Base-by-base conservation (phyloP, 23 tunicate species). In the Aplidium turbinatum region DNA sequence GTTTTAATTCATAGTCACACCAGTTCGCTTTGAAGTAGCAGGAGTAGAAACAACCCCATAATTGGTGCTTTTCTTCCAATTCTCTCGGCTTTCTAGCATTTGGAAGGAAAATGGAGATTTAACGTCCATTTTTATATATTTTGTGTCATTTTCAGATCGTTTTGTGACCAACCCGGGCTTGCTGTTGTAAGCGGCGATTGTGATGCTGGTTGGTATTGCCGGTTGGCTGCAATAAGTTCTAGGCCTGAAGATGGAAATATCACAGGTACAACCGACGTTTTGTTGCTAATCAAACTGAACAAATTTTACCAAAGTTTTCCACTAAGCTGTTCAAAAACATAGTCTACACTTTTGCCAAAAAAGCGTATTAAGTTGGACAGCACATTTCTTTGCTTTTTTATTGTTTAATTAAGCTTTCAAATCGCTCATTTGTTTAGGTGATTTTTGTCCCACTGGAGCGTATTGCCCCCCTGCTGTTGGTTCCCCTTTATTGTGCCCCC, bases 191-290 rank as follows among this genome's bases (percentile, higher is more conserved):
- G 97, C 40, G 93, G 77, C 2, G 56, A 40, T 11, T 94, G 99
- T 36, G 42, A 71, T 29, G 99, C 70, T 0, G 99, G 99, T 19
- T 78, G 70, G 82, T 94, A 87, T 52, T 94, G 99, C 76, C 57
- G 46, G 31, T 0, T 69, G 18, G 89, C 82, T 3, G 99, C 95
- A 2, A 31, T 27, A 18, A 32, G 36, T 0, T 29, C 86, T 1
- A 71, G 67, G 61, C 97, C 97, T 4, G 74, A 79, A 26, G 97
- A 91, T 73, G 91, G 86, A n/a, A 76, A 76, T 46, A 34, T 74
- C 19, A 88, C 96, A 9, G 96, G 96, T 74, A 22, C n/a, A n/a
- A n/a, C n/a, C n/a, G n/a, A n/a, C n/a, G n/a, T n/a, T n/a, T n/a
- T n/a, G n/a, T n/a, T n/a, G n/a, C n/a, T n/a, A n/a, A n/a, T n/a